These are phyloP conservation scores for Chromobotia macracanthus DNA, from an alignment of 2,797 vertebrate genomes.

Conservation along the genomic window DNA sequence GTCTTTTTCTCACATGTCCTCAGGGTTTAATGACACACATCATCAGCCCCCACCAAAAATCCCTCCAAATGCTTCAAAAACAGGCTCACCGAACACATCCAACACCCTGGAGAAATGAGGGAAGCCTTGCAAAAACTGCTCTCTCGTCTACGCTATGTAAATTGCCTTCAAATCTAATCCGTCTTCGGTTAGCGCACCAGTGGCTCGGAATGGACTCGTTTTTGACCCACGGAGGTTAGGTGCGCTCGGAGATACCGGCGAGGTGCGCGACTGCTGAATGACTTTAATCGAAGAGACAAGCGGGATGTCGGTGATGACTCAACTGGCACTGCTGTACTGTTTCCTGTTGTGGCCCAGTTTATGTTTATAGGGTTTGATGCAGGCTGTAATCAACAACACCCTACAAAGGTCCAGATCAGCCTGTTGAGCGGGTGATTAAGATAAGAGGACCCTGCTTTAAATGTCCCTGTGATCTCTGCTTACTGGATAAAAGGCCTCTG, in stretches of 20 bases:
- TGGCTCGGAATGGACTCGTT: neutral
- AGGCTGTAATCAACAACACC: slow-evolving; percentile 54
- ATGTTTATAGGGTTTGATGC: slow-evolving; percentile 32
- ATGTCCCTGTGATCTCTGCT: neutral
- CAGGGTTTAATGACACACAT: slow-evolving; percentile 56
- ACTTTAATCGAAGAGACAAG: slow-evolving; percentile 50
- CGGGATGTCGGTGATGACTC: slow-evolving; percentile 17
- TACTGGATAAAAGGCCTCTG: slow-evolving; percentile 4
- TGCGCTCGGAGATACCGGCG: neutral
- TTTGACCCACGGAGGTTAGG: neutral
- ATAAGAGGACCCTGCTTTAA: neutral
- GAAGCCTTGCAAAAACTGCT: slow-evolving; percentile 34
- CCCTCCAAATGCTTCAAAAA: slow-evolving; percentile 40
- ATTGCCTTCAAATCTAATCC: slow-evolving; percentile 51
- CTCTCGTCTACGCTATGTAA: slow-evolving; percentile 15
- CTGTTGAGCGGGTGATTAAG: slow-evolving; percentile 20
- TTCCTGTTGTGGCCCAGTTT: slow-evolving; percentile 26
- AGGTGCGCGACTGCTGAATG: slow-evolving; percentile 5
- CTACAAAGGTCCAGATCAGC: slow-evolving; percentile 12
- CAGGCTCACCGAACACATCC: slow-evolving; percentile 46
- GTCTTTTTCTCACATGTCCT: slow-evolving; percentile 27
- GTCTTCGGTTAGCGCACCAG: slow-evolving; percentile 32
- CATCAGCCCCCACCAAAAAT: slow-evolving; percentile 33
- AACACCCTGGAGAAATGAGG: slow-evolving; percentile 29
- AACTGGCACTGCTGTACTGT: neutral